These are phyloP conservation scores for Periophthalmus modestus DNA, from an alignment of 2,113 vertebrate species.

Conservation along the genomic window DNA sequence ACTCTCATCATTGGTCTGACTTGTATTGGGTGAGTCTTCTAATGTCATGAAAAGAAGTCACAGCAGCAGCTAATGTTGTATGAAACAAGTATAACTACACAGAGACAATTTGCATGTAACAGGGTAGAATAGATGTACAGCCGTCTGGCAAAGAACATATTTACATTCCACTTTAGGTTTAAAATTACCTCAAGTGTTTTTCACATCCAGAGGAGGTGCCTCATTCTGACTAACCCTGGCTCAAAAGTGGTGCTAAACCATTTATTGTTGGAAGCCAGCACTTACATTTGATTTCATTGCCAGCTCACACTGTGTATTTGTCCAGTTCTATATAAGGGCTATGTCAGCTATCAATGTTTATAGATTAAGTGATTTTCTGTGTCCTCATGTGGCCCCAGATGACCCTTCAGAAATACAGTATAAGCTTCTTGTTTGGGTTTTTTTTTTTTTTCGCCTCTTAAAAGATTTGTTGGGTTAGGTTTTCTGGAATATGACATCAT, in stretches of 20 bases:
- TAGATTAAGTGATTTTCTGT: neutral
- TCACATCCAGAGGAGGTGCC: neutral
- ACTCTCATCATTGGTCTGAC: too few species aligned
- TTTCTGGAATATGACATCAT: too few species aligned
- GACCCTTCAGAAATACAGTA: neutral
- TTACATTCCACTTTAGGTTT: conserved; percentile 1
- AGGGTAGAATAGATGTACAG: neutral
- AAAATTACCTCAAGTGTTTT: conserved; percentile 3
- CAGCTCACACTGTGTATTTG: neutral
- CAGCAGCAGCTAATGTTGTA: neutral
- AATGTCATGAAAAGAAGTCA: neutral
- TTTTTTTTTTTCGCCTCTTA: neutral
- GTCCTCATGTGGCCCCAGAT: neutral
- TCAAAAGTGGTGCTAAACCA: neutral
- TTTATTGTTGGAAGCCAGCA: neutral
- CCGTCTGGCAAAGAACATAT: neutral
- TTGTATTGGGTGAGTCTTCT: neutral
- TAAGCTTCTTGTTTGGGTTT: too few species aligned
- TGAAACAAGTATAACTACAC: neutral
- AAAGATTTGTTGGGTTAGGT: neutral
- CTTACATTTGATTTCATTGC: neutral
- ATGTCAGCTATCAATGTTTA: neutral
- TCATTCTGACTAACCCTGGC: conserved; percentile 2
- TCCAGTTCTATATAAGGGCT: neutral
- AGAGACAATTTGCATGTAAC: neutral